Evolutionary conservation across 2,888 invertebrate genomes (phyloP).

Genomic region (Eupithecia subumbrata): DNA sequence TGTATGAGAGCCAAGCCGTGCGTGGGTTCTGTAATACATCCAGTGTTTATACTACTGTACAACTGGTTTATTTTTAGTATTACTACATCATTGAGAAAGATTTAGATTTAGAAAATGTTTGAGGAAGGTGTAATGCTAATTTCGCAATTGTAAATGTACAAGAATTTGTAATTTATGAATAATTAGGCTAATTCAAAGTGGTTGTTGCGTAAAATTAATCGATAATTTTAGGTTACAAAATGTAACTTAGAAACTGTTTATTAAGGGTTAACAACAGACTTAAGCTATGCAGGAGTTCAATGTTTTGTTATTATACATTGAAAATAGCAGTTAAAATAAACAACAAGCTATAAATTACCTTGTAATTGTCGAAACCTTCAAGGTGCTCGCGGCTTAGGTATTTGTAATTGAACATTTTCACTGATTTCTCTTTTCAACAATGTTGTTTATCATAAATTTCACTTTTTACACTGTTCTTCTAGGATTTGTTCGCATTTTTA

Average conservation of each 20-base stretch:
- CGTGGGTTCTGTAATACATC: not conserved
- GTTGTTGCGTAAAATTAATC: constrained; percentile 57
- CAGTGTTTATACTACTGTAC: not conserved
- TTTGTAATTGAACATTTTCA: constrained; percentile 86
- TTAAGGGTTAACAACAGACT: not conserved
- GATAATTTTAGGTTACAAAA: constrained; percentile 44
- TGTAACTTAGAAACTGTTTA: constrained; percentile 10
- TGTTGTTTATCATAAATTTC: constrained; percentile 5
- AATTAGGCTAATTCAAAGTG: constrained; percentile 10
- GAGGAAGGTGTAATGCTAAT: not conserved
- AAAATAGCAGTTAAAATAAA: constrained; percentile 11
- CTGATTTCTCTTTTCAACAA: constrained; percentile 42
- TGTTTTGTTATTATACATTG: constrained; percentile 5
- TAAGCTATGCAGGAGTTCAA: not conserved
- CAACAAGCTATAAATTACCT: constrained; percentile 79
- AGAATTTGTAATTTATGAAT: not conserved
- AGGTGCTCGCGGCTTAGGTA: constrained; percentile 94
- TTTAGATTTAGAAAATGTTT: constrained; percentile 4
- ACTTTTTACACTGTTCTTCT: constrained; percentile 15
- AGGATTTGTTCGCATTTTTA: constrained; percentile 1
- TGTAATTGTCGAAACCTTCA: constrained; percentile 97
- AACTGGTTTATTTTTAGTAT: constrained; percentile 10
- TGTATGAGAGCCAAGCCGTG: not conserved
- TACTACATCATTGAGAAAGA: constrained; percentile 1
- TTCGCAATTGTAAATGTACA: not conserved